Conservation (phyloP, 2,888 invertebrate genomes). For the Phaedon cochleariae region DNA sequence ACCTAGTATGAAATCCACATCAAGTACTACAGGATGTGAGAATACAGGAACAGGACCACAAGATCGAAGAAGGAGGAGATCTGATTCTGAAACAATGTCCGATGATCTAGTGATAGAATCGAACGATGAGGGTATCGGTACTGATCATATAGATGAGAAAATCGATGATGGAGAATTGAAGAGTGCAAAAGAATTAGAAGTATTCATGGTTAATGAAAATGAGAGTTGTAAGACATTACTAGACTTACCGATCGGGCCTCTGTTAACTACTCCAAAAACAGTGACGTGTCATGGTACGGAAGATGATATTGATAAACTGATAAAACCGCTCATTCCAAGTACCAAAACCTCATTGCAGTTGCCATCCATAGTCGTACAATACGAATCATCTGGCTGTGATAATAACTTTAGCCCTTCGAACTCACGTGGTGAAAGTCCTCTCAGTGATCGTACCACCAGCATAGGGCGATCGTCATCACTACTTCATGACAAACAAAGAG, state of each 20-base stretch:
- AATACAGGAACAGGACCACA: slow-evolving; percentile 55
- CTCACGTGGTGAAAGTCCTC: slow-evolving; percentile 80
- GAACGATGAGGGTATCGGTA: slow-evolving; percentile 81
- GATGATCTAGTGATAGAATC: slow-evolving; percentile 77
- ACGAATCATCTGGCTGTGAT: slow-evolving; percentile 58
- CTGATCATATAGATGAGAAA: slow-evolving; percentile 75
- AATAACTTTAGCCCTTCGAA: slow-evolving; percentile 73
- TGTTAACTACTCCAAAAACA: slow-evolving; percentile 64
- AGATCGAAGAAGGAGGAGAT: slow-evolving; percentile 69
- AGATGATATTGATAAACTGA: slow-evolving; percentile 62
- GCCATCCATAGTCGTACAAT: slow-evolving; percentile 69
- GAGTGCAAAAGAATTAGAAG: slow-evolving; percentile 72
- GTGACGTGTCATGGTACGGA: slow-evolving; percentile 69
- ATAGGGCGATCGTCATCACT: slow-evolving; percentile 75
- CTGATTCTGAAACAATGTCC: slow-evolving; percentile 78
- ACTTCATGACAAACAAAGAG: slow-evolving; percentile 74
- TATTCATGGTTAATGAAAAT: slow-evolving; percentile 60
- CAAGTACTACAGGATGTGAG: slow-evolving; percentile 35
- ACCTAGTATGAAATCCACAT: slow-evolving; percentile 70
- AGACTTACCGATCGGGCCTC: slow-evolving; percentile 60
- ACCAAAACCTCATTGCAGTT: slow-evolving; percentile 66
- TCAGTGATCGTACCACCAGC: slow-evolving; percentile 75
- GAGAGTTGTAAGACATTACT: slow-evolving; percentile 59
- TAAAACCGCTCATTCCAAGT: slow-evolving; percentile 38
- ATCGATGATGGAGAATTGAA: slow-evolving; percentile 74